Base-by-base conservation (phyloP, 2,797 vertebrate species). In the Cossypha dichroa region DNA sequence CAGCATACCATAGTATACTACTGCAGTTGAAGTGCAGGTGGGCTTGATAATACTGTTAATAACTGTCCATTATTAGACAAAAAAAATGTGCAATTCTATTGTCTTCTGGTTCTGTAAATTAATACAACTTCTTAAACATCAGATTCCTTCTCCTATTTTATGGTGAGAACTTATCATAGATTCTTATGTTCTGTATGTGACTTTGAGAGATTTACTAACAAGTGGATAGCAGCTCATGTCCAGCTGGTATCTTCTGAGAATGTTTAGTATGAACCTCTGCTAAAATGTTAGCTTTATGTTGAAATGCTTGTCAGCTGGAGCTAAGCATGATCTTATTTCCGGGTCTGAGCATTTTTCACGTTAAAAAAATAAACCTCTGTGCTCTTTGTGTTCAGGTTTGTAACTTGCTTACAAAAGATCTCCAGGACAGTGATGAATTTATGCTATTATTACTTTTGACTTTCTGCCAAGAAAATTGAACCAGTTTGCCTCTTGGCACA, bases 61-160 rank as follows among this genome's bases (percentile, higher is more conserved):
- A 88, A 67, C 86, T 85, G 88, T 82, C 81, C 81, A 41, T 95
- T 97, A 93, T 95, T 94, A 91, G 67, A 67, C 22, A 78, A n/a
- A 59, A 52, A 40, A 81, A 25, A 25, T 85, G 63, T 94, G 33
- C 70, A 92, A 81, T 96, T 95, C 88, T 92, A 79, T 95, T 98
- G 68, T 97, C 72, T 95, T 92, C 93, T 96, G 28, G 20, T 73
- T 72, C 68, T 91, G 34, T 90, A 85, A 92, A 60, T 94, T 87
- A 96, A 95, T 92, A 93, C 77, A 72, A 21, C 16, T 80, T 43
- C 91, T 94, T 88, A 75, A 34, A 70, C 12, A 40, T 56, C 23
- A 90, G 64, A 54, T 59, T 66, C 9, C 26, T 45, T 95, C 46
- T 13, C 8, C 11, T 9, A 3, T 70, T 95, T 92, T 77, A 51